Evolutionary conservation across 2,797 vertebrate genomes (phyloP), one percentile per base, ranked within the genome.

Genomic region (Tympanoctomys barrerae): DNA sequence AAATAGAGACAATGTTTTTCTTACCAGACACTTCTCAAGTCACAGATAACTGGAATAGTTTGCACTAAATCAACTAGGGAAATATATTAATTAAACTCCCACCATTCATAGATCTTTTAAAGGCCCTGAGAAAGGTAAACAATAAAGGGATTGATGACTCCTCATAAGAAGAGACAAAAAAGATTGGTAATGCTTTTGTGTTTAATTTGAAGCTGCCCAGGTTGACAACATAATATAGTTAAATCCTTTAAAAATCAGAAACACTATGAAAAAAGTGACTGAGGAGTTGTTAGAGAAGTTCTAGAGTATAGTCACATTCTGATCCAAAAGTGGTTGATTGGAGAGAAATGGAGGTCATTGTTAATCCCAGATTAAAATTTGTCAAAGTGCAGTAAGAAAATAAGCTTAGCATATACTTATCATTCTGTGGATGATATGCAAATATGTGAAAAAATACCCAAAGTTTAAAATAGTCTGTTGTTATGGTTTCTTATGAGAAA

Each of bases 401-500:
- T 54, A 68, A 13, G 71, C 21, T 90, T 89, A 75, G 84, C 21
- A 78, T 82, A 78, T 7, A 78, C 46, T 91, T 87, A 90, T 62
- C 66, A 94, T 92, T 73, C 71, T 42, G 75, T 82, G 84, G 31
- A 86, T 82, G 75, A 89, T 81, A 89, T 59, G 52, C 70, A 93
- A 93, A 91, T 80, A 33, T 64, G 7, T 33, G 24, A 57, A 73
- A 82, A 89, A 92, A 93, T 31, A 73, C 33, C 36, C 78, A 14
- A 94, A 75, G 61, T 94, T 90, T 92, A 73, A 96, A 96, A 96
- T 86, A 97, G 31, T 87, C 89, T 95, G 86, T 96, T 97, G 85
- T 97, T 93, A 95, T 75, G 36, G 89, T 88, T 97, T 97, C 94
- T 97, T 95, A 73, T 94, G 82, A 92, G 89, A 95, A 86, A 94